Evolutionary conservation across 1,140 invertebrate species (phyloP).

Genomic region (Hermetia illucens): DNA sequence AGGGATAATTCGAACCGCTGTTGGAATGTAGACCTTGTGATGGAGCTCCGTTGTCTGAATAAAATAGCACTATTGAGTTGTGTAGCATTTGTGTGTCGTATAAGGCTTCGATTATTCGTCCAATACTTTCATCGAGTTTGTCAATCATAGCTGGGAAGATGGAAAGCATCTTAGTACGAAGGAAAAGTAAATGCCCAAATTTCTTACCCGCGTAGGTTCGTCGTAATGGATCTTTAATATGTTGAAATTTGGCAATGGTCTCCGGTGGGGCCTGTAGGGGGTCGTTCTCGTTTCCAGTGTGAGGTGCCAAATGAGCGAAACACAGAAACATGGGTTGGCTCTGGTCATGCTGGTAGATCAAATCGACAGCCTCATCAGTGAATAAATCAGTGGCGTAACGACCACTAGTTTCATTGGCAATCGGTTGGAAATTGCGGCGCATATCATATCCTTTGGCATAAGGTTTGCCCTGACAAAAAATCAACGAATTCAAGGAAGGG

Average conservation of each 20-base stretch:
- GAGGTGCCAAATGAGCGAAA: constrained; percentile 63
- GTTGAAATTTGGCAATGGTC: constrained; percentile 51
- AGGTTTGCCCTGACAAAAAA: constrained; percentile 6
- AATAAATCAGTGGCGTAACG: constrained; percentile 67
- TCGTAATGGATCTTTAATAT: constrained; percentile 58
- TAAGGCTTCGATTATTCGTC: constrained; percentile 57
- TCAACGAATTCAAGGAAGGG: no score
- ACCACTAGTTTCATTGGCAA: constrained; percentile 38
- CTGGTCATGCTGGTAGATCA: constrained; percentile 50
- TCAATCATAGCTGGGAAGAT: constrained; percentile 62
- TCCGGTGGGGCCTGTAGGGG: constrained; percentile 65
- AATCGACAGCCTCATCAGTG: constrained; percentile 50
- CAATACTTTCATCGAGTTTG: constrained; percentile 74
- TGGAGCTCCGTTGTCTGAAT: constrained; percentile 64
- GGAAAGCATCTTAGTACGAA: constrained; percentile 5
- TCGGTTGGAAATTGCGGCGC: constrained; percentile 45
- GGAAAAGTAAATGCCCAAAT: neutral
- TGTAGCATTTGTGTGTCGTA: constrained; percentile 47
- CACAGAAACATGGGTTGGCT: constrained; percentile 60
- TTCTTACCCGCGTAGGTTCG: constrained; percentile 61
- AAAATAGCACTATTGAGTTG: constrained; percentile 58
- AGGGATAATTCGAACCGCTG: constrained; percentile 74
- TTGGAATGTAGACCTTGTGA: constrained; percentile 55
- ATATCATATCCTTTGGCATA: constrained; percentile 47
- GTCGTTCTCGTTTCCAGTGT: constrained; percentile 51